Conservation (phyloP, 2,113 vertebrate species). For the Sakesphorus luctuosus region DNA sequence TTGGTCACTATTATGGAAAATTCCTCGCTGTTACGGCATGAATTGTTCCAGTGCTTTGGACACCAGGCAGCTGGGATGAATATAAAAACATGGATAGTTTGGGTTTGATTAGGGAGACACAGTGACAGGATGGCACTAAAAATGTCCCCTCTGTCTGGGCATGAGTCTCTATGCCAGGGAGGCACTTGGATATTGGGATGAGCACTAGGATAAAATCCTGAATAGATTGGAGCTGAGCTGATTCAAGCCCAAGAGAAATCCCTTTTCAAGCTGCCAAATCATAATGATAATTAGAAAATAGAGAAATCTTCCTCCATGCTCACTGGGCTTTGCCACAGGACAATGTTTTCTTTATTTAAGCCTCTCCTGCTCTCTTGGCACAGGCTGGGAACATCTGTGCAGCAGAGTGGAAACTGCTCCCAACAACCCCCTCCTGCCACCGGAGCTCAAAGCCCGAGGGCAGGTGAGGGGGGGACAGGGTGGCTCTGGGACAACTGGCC, state of each 20-base stretch:
- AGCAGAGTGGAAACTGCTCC: not conserved
- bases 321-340: not conserved
- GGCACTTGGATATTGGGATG: not conserved
- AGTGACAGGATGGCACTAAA: accelerated
- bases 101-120: not conserved
- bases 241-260: not conserved
- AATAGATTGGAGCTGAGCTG: not conserved
- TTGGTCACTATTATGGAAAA: not conserved
- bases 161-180: not conserved
- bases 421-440: not conserved
- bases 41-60: not conserved
- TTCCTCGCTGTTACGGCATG: not conserved
- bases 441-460: accelerated
- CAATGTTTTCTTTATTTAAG: constrained; percentile 21
- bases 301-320: not conserved
- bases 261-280: not conserved
- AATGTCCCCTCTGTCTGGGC: not conserved
- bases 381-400: not conserved
- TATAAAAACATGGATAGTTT: not conserved
- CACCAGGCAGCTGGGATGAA: not conserved
- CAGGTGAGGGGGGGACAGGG: not conserved
- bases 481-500: not conserved
- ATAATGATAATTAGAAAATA: not conserved
- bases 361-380: constrained; percentile 3
- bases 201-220: not conserved